Conservation (phyloP, 2,888 invertebrate genomes). For the Stramonita haemastoma region DNA sequence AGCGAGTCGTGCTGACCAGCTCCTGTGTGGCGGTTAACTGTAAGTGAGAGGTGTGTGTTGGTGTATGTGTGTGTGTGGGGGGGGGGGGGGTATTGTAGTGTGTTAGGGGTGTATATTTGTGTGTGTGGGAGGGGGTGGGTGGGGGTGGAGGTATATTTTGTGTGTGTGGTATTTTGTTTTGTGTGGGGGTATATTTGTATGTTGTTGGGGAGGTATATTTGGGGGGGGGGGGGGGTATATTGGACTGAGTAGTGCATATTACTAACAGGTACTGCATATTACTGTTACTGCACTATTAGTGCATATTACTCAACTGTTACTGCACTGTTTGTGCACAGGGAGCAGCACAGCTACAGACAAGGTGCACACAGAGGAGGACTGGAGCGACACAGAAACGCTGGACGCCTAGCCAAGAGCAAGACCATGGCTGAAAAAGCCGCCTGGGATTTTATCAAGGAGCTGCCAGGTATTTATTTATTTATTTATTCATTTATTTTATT, state of each 20-base stretch:
- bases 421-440: conserved; percentile 80
- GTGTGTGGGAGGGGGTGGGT: no score
- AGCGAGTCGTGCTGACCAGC: conserved; percentile 74
- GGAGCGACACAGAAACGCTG: conserved; percentile 75
- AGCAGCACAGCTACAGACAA: conserved; percentile 36
- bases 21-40: conserved; percentile 78
- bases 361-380: conserved; percentile 74
- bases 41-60: conserved; percentile 50
- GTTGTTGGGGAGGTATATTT: not conserved
- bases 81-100: no score
- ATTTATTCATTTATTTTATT: no score
- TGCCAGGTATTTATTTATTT: conserved; percentile 60
- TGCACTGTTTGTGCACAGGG: conserved; percentile 9
- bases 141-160: no score
- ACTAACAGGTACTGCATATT: no score
- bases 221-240: no score
- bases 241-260: no score
- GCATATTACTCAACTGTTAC: no score
- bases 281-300: no score
- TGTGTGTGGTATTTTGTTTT: no score
- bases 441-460: conserved; percentile 80
- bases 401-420: conserved; percentile 79
- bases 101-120: no score
- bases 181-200: no score
- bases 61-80: not conserved